These are phyloP conservation scores for Trachymyrmex septentrionalis DNA, from an alignment of 1,140 invertebrate genomes.

Conservation along the genomic window DNA sequence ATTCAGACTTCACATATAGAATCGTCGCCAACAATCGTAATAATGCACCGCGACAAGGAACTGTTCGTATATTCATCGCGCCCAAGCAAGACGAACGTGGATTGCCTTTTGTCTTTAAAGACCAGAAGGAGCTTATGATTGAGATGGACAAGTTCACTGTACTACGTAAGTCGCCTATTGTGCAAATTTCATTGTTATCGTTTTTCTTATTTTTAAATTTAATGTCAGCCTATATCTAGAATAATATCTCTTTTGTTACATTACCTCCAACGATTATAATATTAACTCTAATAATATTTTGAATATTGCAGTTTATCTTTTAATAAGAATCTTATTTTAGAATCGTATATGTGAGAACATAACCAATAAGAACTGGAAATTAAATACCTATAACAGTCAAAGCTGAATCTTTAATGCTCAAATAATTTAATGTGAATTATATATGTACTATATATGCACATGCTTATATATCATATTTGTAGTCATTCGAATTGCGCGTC, in stretches of 20 bases:
- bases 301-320: not conserved
- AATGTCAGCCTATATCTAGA: not conserved
- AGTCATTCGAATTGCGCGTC: no score
- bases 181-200: not conserved
- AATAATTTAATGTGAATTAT: no score
- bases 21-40: constrained; percentile 89
- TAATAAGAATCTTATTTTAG: no score
- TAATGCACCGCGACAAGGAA: constrained; percentile 88
- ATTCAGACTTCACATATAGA: constrained; percentile 89
- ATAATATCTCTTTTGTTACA: not conserved
- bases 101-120: constrained; percentile 88
- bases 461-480: no score
- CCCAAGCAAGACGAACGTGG: constrained; percentile 91
- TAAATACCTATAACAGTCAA: no score
- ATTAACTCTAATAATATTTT: not conserved
- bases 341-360: no score
- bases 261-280: not conserved
- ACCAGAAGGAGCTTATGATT: constrained; percentile 91
- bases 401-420: no score
- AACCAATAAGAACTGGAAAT: no score
- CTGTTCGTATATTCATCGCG: constrained; percentile 92
- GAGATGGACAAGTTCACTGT: constrained; percentile 92
- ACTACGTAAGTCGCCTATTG: constrained; percentile 85
- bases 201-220: not conserved
- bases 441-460: no score